Evolutionary conservation across 2,797 vertebrate genomes (phyloP).

Genomic region (Sarcoramphus papa): DNA sequence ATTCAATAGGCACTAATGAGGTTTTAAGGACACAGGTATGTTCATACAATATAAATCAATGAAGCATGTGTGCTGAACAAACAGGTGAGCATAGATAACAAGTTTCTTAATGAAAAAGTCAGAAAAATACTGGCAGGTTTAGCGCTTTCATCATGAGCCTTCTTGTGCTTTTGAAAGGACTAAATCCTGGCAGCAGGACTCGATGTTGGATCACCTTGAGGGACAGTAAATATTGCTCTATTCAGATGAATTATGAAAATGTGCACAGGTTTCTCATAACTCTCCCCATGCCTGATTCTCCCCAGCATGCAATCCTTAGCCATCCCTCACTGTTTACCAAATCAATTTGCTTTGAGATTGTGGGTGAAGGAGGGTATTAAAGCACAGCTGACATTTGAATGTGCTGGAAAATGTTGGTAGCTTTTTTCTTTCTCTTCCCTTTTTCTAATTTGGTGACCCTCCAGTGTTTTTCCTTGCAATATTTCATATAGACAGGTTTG

Average conservation of each 20-base stretch:
- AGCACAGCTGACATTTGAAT: neutral
- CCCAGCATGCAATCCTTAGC: neutral
- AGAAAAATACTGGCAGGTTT: neutral
- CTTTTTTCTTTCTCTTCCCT: neutral
- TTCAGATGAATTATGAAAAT: neutral
- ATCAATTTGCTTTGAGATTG: neutral
- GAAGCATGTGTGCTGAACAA: neutral
- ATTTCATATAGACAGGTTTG: slow-evolving; percentile 13
- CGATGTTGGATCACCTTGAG: neutral
- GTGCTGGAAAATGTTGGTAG: neutral
- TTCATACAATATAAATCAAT: slow-evolving; percentile 21
- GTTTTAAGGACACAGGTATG: slow-evolving; percentile 2
- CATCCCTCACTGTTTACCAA: neutral
- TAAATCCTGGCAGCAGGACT: neutral
- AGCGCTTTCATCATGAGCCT: neutral
- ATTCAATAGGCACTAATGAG: neutral
- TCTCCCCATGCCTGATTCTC: neutral
- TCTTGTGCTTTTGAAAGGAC: neutral
- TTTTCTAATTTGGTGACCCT: neutral
- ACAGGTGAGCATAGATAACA: neutral
- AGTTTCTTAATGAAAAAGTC: neutral
- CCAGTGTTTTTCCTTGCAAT: neutral
- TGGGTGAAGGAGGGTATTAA: neutral
- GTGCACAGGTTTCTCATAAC: neutral
- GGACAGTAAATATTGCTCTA: neutral